Percentiles rank a stretch among this genome's conserved stretches.
phyloP scores from a whole-genome alignment of 1,140 invertebrate genomes.

The Drosophila lini region DNA sequence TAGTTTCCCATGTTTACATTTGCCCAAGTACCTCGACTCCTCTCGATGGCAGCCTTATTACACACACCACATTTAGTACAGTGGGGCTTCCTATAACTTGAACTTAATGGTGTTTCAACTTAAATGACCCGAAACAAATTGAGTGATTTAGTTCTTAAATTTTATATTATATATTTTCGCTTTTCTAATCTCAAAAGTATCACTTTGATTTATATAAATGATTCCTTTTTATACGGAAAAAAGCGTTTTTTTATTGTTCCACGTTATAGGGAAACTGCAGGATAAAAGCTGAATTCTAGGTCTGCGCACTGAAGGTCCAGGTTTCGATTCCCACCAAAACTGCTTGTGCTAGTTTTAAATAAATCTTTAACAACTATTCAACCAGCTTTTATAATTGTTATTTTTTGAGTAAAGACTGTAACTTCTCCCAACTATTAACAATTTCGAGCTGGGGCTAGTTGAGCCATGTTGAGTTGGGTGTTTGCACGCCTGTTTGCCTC shows the following conservation, averaged over 20 bases:
- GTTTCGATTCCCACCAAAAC: no score
- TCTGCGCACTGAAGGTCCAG: no score
- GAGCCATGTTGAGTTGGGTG: slow-evolving; percentile 41
- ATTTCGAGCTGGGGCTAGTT: slow-evolving; percentile 27
- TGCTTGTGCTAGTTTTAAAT: not conserved
- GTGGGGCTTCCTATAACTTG: not conserved
- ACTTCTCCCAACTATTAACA: slow-evolving; percentile 36
- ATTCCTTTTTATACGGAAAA: no score
- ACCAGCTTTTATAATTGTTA: rapidly evolving
- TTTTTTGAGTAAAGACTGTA: slow-evolving; percentile 6
- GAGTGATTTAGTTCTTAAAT: no score
- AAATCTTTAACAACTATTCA: not conserved
- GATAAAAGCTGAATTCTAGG: no score
- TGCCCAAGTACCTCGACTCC: slow-evolving; percentile 38
- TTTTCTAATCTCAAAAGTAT: no score
- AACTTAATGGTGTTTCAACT: not conserved
- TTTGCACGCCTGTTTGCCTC: slow-evolving; percentile 57
- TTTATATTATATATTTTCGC: no score
- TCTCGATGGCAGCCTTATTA: slow-evolving; percentile 49
- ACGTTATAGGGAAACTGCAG: no score
- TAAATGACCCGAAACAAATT: not conserved
- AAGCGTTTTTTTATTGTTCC: no score
- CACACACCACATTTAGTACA: slow-evolving; percentile 33
- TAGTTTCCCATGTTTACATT: slow-evolving; percentile 58
- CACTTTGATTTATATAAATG: no score